Conservation (phyloP, 92 coral and sea anemone species). For the Paragorgia papillata region DNA sequence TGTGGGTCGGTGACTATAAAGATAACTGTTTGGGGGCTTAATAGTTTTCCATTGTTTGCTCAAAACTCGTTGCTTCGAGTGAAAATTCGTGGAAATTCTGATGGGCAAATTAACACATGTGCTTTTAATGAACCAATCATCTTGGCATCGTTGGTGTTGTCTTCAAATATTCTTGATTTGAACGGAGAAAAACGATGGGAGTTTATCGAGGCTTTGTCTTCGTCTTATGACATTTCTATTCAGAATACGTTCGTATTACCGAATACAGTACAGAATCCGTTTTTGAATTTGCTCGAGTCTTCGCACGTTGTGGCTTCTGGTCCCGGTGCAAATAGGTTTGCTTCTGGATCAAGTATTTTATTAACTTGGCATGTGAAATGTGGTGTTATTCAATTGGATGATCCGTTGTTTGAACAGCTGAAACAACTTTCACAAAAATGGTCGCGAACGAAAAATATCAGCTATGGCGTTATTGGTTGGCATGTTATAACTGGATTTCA, state of each 20-base stretch:
- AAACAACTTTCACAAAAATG: constrained; percentile 74
- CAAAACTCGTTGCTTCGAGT: constrained; percentile 27
- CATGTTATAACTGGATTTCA: constrained; percentile 85
- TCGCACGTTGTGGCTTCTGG: constrained; percentile 79
- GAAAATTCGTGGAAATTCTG: constrained; percentile 32
- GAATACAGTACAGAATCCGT: constrained; percentile 59
- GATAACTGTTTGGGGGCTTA: constrained; percentile 64
- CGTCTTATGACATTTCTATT: constrained; percentile 54
- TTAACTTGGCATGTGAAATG: constrained; percentile 85
- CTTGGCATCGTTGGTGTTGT: constrained; percentile 67
- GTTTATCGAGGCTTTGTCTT: constrained; percentile 55
- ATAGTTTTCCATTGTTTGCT: constrained; percentile 49
- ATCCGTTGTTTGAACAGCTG: constrained; percentile 58
- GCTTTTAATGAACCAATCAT: constrained; percentile 65
- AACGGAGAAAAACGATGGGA: constrained; percentile 69
- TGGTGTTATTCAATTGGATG: constrained; percentile 77
- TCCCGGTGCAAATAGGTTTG: constrained; percentile 82
- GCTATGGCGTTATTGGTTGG: constrained; percentile 86
- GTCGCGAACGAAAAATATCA: constrained; percentile 59
- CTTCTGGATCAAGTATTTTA: constrained; percentile 67
- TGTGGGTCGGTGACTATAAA: constrained; percentile 83
- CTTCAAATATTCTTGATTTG: constrained; percentile 57
- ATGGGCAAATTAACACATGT: constrained; percentile 55
- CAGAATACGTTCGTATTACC: constrained; percentile 62
- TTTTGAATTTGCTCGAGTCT: constrained; percentile 67